These are phyloP conservation scores for Drosophila parabipectinata DNA, from an alignment of 1,140 invertebrate species.

Conservation along the genomic window DNA sequence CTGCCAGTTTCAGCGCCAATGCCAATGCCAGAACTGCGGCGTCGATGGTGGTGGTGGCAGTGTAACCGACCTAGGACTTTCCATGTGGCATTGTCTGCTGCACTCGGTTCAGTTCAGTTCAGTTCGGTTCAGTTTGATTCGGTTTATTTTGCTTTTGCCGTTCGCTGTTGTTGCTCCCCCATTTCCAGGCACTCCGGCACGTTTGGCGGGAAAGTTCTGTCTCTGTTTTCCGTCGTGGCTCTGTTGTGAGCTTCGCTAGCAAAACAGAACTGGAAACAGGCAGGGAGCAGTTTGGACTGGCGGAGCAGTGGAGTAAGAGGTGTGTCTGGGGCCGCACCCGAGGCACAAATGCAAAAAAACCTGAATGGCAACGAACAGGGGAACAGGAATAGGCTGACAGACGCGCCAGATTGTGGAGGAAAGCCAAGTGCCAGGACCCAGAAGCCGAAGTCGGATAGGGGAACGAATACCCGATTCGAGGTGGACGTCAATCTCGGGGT, in stretches of 20 bases:
- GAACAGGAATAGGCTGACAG: conserved; percentile 62
- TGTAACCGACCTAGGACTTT: conserved; percentile 83
- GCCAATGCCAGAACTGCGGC: conserved; percentile 23
- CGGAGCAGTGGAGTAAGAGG: not conserved
- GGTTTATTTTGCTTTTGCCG: conserved; percentile 16
- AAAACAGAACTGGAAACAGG: conserved; percentile 67
- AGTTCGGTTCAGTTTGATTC: conserved; percentile 21
- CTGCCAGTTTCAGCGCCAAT: not conserved
- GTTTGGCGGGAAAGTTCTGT: conserved; percentile 70
- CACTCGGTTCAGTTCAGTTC: conserved; percentile 21
- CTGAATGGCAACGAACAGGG: conserved; percentile 67
- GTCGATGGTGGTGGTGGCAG: conserved; percentile 34
- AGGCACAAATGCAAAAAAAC: conserved; percentile 67
- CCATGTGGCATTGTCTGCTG: conserved; percentile 79
- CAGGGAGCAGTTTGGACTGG: not conserved
- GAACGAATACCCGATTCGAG: conserved; percentile 23
- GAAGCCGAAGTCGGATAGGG: conserved; percentile 29
- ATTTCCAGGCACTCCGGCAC: conserved; percentile 59
- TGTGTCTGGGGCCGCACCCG: conserved; percentile 41
- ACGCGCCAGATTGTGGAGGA: conserved; percentile 32
- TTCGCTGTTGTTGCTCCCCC: conserved; percentile 39
- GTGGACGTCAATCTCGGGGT: not conserved
- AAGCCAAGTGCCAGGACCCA: conserved; percentile 16
- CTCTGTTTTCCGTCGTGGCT: conserved; percentile 13
- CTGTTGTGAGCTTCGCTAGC: conserved; percentile 41